Base-by-base conservation (phyloP, 2,888 invertebrate genomes). In the Lithodes maja region DNA sequence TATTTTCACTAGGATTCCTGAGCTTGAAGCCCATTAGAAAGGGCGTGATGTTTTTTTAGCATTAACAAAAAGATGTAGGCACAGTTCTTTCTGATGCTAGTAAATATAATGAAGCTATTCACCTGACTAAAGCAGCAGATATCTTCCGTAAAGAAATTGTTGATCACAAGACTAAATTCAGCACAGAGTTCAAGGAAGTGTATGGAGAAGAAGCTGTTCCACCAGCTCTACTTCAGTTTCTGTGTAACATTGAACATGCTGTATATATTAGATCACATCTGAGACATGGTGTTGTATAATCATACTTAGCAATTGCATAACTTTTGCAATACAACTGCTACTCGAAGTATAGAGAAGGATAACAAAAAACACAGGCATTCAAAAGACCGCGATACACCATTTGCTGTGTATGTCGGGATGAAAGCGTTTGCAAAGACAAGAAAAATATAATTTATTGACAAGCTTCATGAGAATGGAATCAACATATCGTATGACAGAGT, bases 31-130 rank as follows among this genome's bases (percentile, higher is more conserved):
- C 52, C 53, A 83, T 71, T 54, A 81, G 33, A 52, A 86, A 54
- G 81, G 81, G 49, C 69, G 81, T n/a, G 86, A 71, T 81, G 55
- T 81, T 55, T 54, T 71, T n/a, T 53, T 85, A 69, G 69, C 79
- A 50, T 54, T 55, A 49, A 15, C 61, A 81, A 49, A 81, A 81
- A 15, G 68, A 49, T 61, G 61, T 81, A 1, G 81, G 68, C 33
- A n/a, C 17, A 33, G 15, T 81, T 3, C 81, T 81, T 33, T 55
- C 81, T 2, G 7, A 81, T 49, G 61, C 55, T 1, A 61, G 61
- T 61, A 81, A 81, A 61, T 81, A 81, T 61, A 49, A 61, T 17
- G 81, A 81, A 33, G 49, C 81, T 12, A 49, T 81, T 1, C 17
- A 17, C 49, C 61, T 81, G 33, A 61, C 81, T 7, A 81, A 81